Evolutionary conservation across 2,797 vertebrate species (phyloP).

Genomic region (Paramormyrops hopkinsi): DNA sequence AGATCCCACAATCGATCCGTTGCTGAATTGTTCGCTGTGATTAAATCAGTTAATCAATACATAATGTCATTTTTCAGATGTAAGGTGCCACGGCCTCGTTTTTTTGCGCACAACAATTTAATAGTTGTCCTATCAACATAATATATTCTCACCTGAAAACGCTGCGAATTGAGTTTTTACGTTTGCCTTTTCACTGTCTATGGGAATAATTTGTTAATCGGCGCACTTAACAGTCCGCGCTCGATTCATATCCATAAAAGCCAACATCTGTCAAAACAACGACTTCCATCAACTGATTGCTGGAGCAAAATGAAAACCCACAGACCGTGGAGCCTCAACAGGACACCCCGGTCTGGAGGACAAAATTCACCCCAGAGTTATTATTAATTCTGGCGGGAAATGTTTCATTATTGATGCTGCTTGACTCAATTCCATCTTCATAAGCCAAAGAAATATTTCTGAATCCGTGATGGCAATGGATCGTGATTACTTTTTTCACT

Average conservation of each 20-base stretch:
- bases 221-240: neutral
- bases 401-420: conserved; percentile 4
- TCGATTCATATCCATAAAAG: neutral
- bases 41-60: neutral
- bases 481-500: neutral
- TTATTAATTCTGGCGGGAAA: conserved; percentile 1
- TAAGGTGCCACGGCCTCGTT: neutral
- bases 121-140: neutral
- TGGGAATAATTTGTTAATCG: neutral
- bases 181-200: neutral
- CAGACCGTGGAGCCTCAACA: neutral
- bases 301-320: neutral
- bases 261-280: neutral
- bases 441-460: conserved; percentile 5
- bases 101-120: neutral
- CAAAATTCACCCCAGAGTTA: neutral
- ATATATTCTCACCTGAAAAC: neutral
- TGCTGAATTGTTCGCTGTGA: neutral
- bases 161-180: neutral
- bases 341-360: neutral
- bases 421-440: neutral
- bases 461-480: neutral
- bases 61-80: neutral
- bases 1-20: neutral
- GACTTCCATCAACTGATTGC: neutral